Percentiles rank a stretch among this genome's conserved stretches.
Conservation (phyloP, 2,888 invertebrate genomes). For the Trissolcus japonicus region DNA sequence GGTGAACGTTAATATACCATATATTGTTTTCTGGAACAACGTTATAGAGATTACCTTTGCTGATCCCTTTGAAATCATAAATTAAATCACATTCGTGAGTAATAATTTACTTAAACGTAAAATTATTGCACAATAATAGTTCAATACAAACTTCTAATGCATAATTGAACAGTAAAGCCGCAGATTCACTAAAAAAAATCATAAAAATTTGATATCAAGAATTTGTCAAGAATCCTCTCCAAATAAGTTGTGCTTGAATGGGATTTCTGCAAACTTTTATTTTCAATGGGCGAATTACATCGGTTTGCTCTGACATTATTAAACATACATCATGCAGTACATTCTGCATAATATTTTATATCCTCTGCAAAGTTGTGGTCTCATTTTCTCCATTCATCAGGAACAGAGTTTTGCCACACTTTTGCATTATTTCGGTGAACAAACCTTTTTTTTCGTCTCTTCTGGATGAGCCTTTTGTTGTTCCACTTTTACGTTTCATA, state of each 20-base stretch:
- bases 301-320: too few species aligned
- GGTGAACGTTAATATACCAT: constrained; percentile 1
- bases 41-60: constrained; percentile 3
- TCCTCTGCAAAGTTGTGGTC: constrained; percentile 14
- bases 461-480: constrained; percentile 28
- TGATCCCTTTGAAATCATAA: constrained; percentile 14
- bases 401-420: constrained; percentile 15
- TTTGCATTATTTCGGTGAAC: constrained; percentile 19
- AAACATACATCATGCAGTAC: too few species aligned
- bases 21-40: constrained; percentile 22
- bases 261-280: too few species aligned
- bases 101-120: constrained; percentile 21
- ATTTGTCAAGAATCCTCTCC: too few species aligned
- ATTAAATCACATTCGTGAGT: constrained; percentile 11
- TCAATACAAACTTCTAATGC: background rate
- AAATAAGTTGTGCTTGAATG: too few species aligned
- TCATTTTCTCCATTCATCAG: constrained; percentile 37
- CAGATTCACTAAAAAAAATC: too few species aligned
- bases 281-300: too few species aligned
- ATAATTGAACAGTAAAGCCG: background rate
- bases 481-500: constrained; percentile 20
- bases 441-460: constrained; percentile 9
- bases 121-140: constrained; percentile 29
- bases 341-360: background rate
- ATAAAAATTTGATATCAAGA: too few species aligned